A percentile compares a stretch with the other conserved stretches of the same genome.
Conservation (phyloP, 2,888 invertebrate species). For the Tipula confusa region DNA sequence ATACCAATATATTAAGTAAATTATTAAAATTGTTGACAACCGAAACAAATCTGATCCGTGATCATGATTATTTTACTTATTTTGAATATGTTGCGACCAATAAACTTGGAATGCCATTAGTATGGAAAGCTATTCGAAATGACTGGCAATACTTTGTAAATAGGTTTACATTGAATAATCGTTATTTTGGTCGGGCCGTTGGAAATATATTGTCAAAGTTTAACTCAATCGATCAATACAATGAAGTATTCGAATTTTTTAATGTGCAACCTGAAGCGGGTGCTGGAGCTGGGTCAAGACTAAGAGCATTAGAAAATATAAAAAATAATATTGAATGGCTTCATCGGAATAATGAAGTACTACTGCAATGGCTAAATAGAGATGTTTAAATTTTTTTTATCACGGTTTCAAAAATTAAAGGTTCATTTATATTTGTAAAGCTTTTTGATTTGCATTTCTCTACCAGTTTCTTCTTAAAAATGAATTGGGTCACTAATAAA, state of each 20-base stretch:
- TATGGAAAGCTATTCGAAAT: slow-evolving; percentile 79
- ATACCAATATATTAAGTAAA: slow-evolving; percentile 64
- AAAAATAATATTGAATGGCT: slow-evolving; percentile 79
- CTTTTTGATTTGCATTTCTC: no score
- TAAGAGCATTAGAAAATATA: slow-evolving; percentile 71
- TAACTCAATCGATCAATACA: slow-evolving; percentile 60
- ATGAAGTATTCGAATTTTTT: slow-evolving; percentile 79
- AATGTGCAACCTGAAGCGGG: slow-evolving; percentile 77
- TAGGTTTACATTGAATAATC: slow-evolving; percentile 76
- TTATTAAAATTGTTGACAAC: slow-evolving; percentile 70
- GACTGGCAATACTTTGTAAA: slow-evolving; percentile 72
- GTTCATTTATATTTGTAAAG: no score
- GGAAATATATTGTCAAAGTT: slow-evolving; percentile 66
- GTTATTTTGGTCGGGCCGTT: slow-evolving; percentile 72
- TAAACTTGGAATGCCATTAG: slow-evolving; percentile 66
- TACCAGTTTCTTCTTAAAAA: no score
- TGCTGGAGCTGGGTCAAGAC: slow-evolving; percentile 70
- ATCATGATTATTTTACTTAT: slow-evolving; percentile 79
- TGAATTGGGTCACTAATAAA: no score
- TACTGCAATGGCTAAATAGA: slow-evolving; percentile 59
- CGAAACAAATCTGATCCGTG: slow-evolving; percentile 62
- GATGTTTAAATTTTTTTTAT: no score
- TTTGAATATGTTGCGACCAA: slow-evolving; percentile 65
- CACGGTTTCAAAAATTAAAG: no score
- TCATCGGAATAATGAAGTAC: slow-evolving; percentile 54